Evolutionary conservation across 2,797 vertebrate species (phyloP).

Genomic region (Tapirus indicus): DNA sequence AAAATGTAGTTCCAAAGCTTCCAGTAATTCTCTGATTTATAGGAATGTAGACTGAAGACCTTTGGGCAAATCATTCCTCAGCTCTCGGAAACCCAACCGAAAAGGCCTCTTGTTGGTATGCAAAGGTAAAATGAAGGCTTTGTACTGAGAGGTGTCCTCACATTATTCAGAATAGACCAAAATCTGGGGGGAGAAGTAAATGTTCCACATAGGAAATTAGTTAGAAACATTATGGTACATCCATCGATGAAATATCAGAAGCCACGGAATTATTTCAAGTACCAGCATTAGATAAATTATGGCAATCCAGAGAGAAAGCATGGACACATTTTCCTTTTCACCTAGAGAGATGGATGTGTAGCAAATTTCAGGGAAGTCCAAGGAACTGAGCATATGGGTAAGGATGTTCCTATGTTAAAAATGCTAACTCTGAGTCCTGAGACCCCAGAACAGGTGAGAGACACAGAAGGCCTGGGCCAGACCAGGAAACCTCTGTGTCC

Average conservation of each 20-base stretch:
- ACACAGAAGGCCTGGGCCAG: background rate
- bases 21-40: background rate
- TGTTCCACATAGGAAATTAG: background rate
- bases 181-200: background rate
- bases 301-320: background rate
- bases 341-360: background rate
- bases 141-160: background rate
- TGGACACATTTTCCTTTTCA: background rate
- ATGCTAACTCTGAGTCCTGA: background rate
- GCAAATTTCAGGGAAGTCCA: background rate
- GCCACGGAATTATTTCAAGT: background rate
- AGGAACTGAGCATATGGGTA: background rate
- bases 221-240: background rate
- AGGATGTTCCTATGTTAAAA: background rate
- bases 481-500: background rate
- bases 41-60: background rate
- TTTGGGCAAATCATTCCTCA: background rate
- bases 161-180: background rate
- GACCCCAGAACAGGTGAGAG: background rate
- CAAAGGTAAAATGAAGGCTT: background rate
- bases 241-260: background rate
- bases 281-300: background rate
- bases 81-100: background rate
- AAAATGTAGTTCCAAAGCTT: background rate
- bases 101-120: background rate